These are phyloP conservation scores for Lucilia sericata DNA, from an alignment of 1,140 invertebrate species.

Conservation along the genomic window DNA sequence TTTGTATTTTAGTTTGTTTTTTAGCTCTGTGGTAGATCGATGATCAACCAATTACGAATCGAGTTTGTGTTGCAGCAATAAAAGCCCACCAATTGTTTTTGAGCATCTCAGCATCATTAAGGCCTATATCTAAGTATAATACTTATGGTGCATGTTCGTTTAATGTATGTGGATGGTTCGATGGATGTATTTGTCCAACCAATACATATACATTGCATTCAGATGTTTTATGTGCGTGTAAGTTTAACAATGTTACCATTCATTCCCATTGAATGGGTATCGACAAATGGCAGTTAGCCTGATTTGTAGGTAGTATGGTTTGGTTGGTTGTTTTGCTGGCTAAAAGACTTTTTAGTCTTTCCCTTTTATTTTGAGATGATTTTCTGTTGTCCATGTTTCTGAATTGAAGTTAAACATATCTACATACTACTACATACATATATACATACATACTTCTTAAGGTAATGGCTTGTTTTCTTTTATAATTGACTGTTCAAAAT, in stretches of 20 bases:
- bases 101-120: neutral
- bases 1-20: neutral
- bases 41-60: neutral
- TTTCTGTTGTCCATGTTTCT: neutral
- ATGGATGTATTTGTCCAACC: too few relatives aligned
- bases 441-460: neutral
- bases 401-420: neutral
- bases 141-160: neutral
- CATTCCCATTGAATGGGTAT: constrained; percentile 2
- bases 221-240: too few relatives aligned
- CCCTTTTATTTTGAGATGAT: neutral
- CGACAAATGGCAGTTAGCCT: constrained; percentile 1
- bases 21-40: neutral
- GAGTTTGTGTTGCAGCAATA: neutral
- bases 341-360: neutral
- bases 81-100: constrained; percentile 22
- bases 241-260: neutral
- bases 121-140: neutral
- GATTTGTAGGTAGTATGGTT: neutral
- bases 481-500: neutral
- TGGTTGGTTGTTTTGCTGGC: neutral
- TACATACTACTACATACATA: too few relatives aligned
- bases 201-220: too few relatives aligned
- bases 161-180: neutral
- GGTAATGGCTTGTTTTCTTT: neutral